Evolutionary conservation across 2,797 vertebrate species (phyloP), one percentile per base, ranked within the genome.

Genomic region (Moxostoma hubbsi): DNA sequence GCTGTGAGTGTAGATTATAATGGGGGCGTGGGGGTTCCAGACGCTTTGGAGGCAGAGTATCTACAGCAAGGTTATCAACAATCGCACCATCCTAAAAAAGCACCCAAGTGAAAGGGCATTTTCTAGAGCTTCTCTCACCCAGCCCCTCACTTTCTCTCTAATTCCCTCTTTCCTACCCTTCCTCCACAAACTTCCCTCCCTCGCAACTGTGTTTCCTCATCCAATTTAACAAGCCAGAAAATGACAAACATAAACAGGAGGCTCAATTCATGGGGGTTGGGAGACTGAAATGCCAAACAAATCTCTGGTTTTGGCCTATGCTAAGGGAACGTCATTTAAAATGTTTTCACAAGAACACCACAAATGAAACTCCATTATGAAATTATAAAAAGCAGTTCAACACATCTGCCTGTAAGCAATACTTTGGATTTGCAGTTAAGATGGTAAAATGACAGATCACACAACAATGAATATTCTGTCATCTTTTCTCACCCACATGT

Each of bases 1-100:
- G 79, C 74, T 78, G 75, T 82, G 82, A 87, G 77, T 73, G 24
- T 66, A 89, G 89, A 88, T 79, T 79, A 15, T 82, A 84, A 85
- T 45, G 76, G 84, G 75, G 75, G 64, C 81, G 68, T n/a, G 77
- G 36, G 36, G 36, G 36, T 36, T 36, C 36, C 78, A 79, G 84
- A 68, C 75, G 82, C 47, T 36, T 36, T 36, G 36, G 36, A 36
- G 4, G 36, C 5, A 10, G 50, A 69, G 71, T 58, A 83, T 79
- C 83, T 81, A 83, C 80, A 70, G 68, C 73, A 85, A 68, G 81
- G 77, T 84, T 82, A 86, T 83, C 62, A 84, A 83, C 84, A 83
- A 82, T 79, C 76, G 83, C 64, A 68, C 51, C 84, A 83, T 82
- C 84, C 80, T 73, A 76, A 82, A 85, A 36, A 79, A 85, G 84